These are phyloP conservation scores for Pyrrhosoma nymphula DNA, from an alignment of 2,888 invertebrate species.

Conservation along the genomic window DNA sequence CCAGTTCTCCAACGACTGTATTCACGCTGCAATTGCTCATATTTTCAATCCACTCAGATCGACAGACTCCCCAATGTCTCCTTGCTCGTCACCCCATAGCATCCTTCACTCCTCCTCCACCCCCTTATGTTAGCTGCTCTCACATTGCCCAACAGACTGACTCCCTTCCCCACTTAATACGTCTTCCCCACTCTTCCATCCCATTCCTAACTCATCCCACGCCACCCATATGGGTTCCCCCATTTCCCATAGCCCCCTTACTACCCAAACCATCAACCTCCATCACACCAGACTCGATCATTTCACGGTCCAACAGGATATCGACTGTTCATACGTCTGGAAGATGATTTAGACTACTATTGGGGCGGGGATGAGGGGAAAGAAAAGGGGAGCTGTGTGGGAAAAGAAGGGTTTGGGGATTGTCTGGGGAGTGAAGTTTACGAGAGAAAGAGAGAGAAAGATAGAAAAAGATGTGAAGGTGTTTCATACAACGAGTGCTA, in stretches of 20 bases:
- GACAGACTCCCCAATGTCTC: background rate
- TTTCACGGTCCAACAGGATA: slow-evolving; percentile 47
- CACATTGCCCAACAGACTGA: background rate
- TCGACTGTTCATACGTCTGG: slow-evolving; percentile 50
- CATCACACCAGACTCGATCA: slow-evolving; percentile 24
- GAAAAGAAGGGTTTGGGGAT: background rate
- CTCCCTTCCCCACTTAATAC: background rate
- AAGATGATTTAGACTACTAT: slow-evolving; percentile 46
- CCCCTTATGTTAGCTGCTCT: background rate
- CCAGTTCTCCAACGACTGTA: no score
- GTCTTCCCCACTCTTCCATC: background rate
- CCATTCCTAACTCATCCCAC: background rate
- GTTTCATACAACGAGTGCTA: background rate
- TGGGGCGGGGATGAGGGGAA: background rate
- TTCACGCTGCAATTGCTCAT: background rate
- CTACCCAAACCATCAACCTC: background rate
- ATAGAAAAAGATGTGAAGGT: background rate
- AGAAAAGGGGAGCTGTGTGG: background rate
- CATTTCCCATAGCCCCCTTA: background rate
- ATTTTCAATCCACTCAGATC: background rate
- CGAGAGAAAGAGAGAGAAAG: no score
- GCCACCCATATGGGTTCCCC: background rate
- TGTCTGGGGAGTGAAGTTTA: background rate
- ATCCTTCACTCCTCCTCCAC: background rate
- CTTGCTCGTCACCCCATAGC: background rate